Base-by-base conservation (phyloP, 2,113 vertebrate species). In the Hippocampus mohnikei region DNA sequence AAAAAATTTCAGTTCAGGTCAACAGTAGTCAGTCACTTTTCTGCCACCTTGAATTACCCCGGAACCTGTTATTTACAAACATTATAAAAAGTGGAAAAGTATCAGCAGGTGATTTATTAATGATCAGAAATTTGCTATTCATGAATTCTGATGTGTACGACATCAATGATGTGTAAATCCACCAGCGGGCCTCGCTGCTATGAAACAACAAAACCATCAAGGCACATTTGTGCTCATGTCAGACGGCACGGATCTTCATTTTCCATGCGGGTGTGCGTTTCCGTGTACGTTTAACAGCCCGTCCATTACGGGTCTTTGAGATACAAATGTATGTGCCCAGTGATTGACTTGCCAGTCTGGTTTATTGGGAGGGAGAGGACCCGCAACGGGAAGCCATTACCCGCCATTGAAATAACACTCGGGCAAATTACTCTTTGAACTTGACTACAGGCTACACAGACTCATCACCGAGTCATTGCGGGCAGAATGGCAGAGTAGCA, bases 391-490 rank as follows among this genome's bases (percentile, higher is more conserved):
- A 82, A 85, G 76, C 78, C 82, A 85, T 86, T 81, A 79, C 71
- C 61, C 63, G 70, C 74, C 76, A 73, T 77, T 85, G 85, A 85
- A 87, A 85, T 77, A 84, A 90, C 85, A 83, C 73, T 83, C 73
- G 33, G 65, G 75, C 62, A 84, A 85, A 85, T 90, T 52, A 87
- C 77, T 84, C 82, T 83, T 66, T 87, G 87, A 86, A 88, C 80
- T 83, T 80, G 78, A 84, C 84, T 85, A 73, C 69, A 72, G 87
- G 84, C 87, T 84, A 74, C 79, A 60, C 75, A 68, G 79, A 80
- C 83, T 85, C 85, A 85, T 88, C 85, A 84, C 73, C 67, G 71
- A 87, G 73, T 85, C 79, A 81, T 82, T 87, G 78, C 85, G 71
- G 75, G 62, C 82, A 65, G 78, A 86, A 83, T 84, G 85, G 73